Base-by-base conservation (phyloP, 1,140 invertebrate species). In the Drosophila yakuba region DNA sequence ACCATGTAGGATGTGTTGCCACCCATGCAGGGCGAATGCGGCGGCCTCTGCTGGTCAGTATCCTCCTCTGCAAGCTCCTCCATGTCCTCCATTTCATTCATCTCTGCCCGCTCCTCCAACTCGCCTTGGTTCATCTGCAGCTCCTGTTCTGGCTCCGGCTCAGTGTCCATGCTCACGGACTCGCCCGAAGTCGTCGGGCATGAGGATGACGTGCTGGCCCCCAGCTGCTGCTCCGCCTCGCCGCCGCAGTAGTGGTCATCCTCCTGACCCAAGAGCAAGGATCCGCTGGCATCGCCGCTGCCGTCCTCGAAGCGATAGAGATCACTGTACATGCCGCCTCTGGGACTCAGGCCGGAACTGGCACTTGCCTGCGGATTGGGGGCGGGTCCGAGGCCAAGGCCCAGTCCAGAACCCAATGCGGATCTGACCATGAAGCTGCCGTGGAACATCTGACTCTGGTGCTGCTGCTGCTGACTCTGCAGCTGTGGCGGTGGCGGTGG, bases 251-350 rank as follows among this genome's bases (percentile, higher is more conserved):
- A 43, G 39, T 32, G 17, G 5, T 57, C 60, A 23, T 55, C 61
- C 10, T 78, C 44, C 12, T 78, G 60, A 7, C 48, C 59, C 20
- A 79, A 10, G 0, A 82, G 5, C 11, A 82, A 32, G 8, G 78
- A 64, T 14, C 78, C 67, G 20, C 67, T 47, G 0, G 84, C 83
- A 61, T 88, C 83, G 14, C 84, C 83, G 12, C 83, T 58, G 0
- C 83, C 83, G 5, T 89, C 45, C 39, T 88, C 83, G n/a, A 68
- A 64, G 11, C 83, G 72, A 36, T 48, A 80, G 28, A 82, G 23
- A 45, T 78, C 79, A 3, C 38, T 52, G 28, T 56, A 69, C 4
- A 11, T 15, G n/a, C 52, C 1, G n/a, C 52, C 1, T 2, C 61
- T 32, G 1, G 64, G 64, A 43, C 60, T 48, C 7, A 35, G 11